These are phyloP conservation scores for Lynx canadensis DNA, from an alignment of 2,113 vertebrate species.

Conservation along the genomic window DNA sequence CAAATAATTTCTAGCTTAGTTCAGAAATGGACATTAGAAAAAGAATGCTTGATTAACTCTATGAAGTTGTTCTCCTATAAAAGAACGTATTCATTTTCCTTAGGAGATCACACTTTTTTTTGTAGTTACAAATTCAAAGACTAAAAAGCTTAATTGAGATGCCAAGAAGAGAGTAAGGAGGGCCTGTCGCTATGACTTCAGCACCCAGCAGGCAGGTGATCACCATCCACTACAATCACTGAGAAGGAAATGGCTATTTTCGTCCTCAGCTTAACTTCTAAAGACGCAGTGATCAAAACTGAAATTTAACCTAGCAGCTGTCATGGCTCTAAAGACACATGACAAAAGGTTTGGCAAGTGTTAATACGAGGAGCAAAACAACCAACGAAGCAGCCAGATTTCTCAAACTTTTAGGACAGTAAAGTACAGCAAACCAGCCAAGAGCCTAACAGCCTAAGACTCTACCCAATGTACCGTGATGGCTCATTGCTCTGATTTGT, in stretches of 20 bases:
- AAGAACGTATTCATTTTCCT: constrained; percentile 18
- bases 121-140: constrained; percentile 38
- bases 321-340: constrained; percentile 58
- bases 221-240: not conserved
- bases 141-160: constrained; percentile 61
- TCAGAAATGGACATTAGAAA: constrained; percentile 55
- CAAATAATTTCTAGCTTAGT: constrained; percentile 57
- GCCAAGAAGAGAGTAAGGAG: not conserved
- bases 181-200: constrained; percentile 68
- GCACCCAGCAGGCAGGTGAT: constrained; percentile 25
- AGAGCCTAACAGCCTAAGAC: constrained; percentile 55
- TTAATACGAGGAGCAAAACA: constrained; percentile 59
- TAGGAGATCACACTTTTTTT: constrained; percentile 11
- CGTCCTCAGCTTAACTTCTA: constrained; percentile 55
- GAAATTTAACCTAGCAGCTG: constrained; percentile 70
- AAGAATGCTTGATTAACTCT: constrained; percentile 57
- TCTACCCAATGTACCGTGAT: constrained; percentile 59
- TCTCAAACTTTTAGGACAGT: constrained; percentile 39
- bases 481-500: constrained; percentile 47
- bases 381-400: constrained; percentile 51
- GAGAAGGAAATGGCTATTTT: constrained; percentile 58
- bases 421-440: constrained; percentile 52
- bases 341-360: constrained; percentile 72
- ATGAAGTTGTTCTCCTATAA: not conserved
- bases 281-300: constrained; percentile 67